phyloP scores from a whole-genome alignment of 2,888 invertebrate genomes.

The Melikaiella ostensackeni region DNA sequence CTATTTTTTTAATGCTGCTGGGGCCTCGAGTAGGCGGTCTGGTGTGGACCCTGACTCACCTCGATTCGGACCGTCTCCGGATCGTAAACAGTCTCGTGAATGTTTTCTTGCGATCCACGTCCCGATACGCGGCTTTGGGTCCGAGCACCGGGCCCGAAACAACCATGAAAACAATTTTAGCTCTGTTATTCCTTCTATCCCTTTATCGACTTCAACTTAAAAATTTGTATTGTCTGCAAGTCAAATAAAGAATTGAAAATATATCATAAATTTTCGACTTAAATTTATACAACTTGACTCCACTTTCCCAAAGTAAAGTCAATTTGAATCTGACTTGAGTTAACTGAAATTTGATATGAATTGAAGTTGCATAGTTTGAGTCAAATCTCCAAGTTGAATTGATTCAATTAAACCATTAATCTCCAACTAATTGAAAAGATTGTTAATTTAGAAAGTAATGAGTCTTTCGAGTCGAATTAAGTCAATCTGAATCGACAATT shows the following conservation, averaged over 20 bases:
- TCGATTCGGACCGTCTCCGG: conserved; percentile 34
- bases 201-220: conserved; percentile 25
- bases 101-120: conserved; percentile 16
- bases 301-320: not conserved
- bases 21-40: conserved; percentile 8
- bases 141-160: not conserved
- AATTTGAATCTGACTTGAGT: not conserved
- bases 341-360: not conserved
- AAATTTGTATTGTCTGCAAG: conserved; percentile 20
- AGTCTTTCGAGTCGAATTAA: too few species aligned
- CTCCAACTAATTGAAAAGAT: too few species aligned
- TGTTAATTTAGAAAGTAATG: too few species aligned
- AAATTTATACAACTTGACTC: not conserved
- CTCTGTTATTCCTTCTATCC: conserved; percentile 15
- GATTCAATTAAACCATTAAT: too few species aligned
- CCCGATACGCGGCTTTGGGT: conserved; percentile 13
- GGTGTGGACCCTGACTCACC: conserved; percentile 30
- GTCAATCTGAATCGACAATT: too few species aligned
- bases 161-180: conserved; percentile 36
- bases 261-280: not conserved
- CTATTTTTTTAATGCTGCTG: conserved; percentile 8
- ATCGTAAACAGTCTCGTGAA: conserved; percentile 26
- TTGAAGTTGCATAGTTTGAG: not conserved
- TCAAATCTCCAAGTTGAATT: too few species aligned
- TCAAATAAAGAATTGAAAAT: conserved; percentile 16